These are phyloP conservation scores for Anseranas semipalmata DNA, from an alignment of 2,113 vertebrate species.

Conservation along the genomic window DNA sequence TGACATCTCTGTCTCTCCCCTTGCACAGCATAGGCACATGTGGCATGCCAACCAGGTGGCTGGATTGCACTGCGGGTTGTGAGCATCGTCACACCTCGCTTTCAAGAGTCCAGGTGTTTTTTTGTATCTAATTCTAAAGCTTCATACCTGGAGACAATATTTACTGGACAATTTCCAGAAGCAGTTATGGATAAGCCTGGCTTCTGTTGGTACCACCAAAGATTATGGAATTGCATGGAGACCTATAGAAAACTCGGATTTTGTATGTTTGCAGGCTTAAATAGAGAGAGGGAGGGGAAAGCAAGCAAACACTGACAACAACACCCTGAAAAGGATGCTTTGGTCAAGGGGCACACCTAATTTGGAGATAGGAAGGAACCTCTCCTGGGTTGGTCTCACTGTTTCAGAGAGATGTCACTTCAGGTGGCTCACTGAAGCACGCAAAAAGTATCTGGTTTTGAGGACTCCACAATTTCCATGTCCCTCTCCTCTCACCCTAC, in stretches of 20 bases:
- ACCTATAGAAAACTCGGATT: background rate
- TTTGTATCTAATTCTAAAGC: background rate
- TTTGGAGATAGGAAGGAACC: fast-evolving
- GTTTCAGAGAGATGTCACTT: background rate
- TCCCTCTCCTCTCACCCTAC: background rate
- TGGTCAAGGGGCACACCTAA: background rate
- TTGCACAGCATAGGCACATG: background rate
- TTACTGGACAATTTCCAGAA: background rate
- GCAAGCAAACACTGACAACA: background rate
- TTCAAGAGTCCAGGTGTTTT: background rate
- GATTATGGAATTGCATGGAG: background rate
- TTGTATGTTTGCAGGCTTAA: background rate
- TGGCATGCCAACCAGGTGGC: fast-evolving
- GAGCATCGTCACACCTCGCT: background rate
- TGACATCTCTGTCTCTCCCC: background rate
- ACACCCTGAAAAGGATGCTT: background rate
- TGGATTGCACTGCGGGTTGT: background rate
- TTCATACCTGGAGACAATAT: background rate
- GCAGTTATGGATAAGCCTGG: background rate
- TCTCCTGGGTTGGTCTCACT: background rate
- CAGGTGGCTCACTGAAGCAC: background rate
- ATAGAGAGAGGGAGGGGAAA: background rate
- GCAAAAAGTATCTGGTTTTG: background rate
- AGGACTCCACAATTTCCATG: background rate
- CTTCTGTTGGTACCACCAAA: background rate